These are phyloP conservation scores for Felis chaus DNA, from an alignment of 2,113 vertebrate genomes.

Conservation along the genomic window DNA sequence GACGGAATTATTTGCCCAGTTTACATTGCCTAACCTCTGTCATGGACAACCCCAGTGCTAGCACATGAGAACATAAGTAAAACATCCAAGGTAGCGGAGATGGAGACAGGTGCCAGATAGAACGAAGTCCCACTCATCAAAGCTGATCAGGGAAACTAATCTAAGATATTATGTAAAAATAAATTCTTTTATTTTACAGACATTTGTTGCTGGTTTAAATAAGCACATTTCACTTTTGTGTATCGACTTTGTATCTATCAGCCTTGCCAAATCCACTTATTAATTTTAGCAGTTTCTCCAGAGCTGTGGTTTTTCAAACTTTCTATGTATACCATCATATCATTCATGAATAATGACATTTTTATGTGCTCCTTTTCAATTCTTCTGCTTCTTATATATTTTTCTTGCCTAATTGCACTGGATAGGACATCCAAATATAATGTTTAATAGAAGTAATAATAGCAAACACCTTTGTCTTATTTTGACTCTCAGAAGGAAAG, in stretches of 20 bases:
- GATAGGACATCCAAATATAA: background rate
- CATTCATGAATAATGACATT: background rate
- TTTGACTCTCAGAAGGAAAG: background rate
- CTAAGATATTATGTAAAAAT: background rate
- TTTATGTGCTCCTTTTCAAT: background rate
- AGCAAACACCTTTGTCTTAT: background rate
- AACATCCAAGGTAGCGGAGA: background rate
- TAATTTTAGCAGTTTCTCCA: background rate
- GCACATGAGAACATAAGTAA: background rate
- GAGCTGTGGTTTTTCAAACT: background rate
- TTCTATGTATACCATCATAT: background rate
- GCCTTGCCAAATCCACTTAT: background rate
- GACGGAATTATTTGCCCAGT: background rate
- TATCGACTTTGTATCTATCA: background rate
- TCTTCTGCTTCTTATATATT: background rate
- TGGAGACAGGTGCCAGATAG: background rate
- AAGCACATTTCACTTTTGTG: background rate
- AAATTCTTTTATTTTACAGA: background rate
- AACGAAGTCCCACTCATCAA: background rate
- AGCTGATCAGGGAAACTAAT: background rate
- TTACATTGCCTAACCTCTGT: background rate
- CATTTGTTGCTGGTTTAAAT: background rate
- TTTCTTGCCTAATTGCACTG: background rate
- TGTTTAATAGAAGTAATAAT: background rate
- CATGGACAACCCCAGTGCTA: background rate